Base-by-base conservation (phyloP, 2,888 invertebrate species). In the Sycophila texana region DNA sequence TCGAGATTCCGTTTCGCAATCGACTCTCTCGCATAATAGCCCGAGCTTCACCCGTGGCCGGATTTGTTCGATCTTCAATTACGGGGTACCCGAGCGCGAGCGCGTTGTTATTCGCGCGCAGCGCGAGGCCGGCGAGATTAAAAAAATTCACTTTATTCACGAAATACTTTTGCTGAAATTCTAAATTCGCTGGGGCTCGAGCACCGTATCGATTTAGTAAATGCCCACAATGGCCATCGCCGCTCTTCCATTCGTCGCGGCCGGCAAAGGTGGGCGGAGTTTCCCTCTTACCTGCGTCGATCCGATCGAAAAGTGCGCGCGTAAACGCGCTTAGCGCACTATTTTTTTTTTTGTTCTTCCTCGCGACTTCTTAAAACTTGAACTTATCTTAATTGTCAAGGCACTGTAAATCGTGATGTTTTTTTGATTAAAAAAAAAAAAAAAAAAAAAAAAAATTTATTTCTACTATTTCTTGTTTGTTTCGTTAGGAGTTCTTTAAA, bases 261-360 rank as follows among this genome's bases (percentile, higher is more conserved):
- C 51, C n/a, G 61, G 16, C 16, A n/a, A 67, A 77, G 73, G 77
- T 79, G 79, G 81, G 81, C 81, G 81, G 81, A 80, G 81, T 82
- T 77, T 80, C 72, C 39, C 39, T 77, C 68, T 55, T 75, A 81
- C 81, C 81, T 81, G 81, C 39, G 58, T 57, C 58, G 77, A 77
- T 75, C 74, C 20, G 80, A 77, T 80, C 74, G 53, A 77, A 77
- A 70, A 20, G 20, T 49, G 51, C 14, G 22, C 55, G 22, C 57
- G 18, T 58, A 60, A 16, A 47, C 67, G 39, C 20, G 26, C 22
- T 5, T 39, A 39, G 39, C 16, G 16, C 57, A 18, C 5, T 49
- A 49, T n/a, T 30, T 60, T 53, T 53, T 7, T 53, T 22, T 63
- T 53, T 2, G 14, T 0, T 18, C 20, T 39, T 2, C 61, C 13